phyloP scores from a whole-genome alignment of 2,888 invertebrate genomes.

The Microctonus hyperodae region DNA sequence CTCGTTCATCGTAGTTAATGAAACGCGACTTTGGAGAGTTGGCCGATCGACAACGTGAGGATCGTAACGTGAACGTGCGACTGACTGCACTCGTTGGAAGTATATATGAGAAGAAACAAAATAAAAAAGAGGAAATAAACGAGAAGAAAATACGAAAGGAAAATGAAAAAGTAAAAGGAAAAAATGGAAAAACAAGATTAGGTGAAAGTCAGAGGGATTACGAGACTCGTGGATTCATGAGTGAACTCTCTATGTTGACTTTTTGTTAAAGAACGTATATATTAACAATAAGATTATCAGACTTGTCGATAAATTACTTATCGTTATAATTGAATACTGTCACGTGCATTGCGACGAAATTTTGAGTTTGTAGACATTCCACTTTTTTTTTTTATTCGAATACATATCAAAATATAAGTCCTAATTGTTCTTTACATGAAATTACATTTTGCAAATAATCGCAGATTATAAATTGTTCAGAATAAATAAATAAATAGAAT shows the following conservation, averaged over 20 bases:
- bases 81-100: background rate
- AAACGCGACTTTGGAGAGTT: conserved; percentile 18
- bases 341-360: too few relatives aligned
- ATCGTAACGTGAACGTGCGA: conserved; percentile 16
- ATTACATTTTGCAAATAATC: too few relatives aligned
- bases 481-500: too few relatives aligned
- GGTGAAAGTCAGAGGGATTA: conserved; percentile 30
- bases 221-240: conserved; percentile 21
- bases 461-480: too few relatives aligned
- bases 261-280: conserved; percentile 25
- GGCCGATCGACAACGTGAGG: conserved; percentile 18
- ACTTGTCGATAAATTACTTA: conserved; percentile 36
- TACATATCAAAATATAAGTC: too few relatives aligned
- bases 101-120: background rate
- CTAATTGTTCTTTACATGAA: too few relatives aligned
- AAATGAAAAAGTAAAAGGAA: conserved; percentile 13
- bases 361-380: too few relatives aligned
- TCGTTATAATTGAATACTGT: conserved; percentile 36
- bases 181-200: conserved; percentile 19
- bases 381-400: conserved; percentile 2
- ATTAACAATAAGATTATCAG: conserved; percentile 33
- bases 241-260: conserved; percentile 18
- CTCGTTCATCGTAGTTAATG: conserved; percentile 24
- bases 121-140: background rate
- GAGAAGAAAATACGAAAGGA: background rate